These are phyloP conservation scores for Archaeoteleia sp. DNA, from an alignment of 2,888 invertebrate species.

Conservation along the genomic window DNA sequence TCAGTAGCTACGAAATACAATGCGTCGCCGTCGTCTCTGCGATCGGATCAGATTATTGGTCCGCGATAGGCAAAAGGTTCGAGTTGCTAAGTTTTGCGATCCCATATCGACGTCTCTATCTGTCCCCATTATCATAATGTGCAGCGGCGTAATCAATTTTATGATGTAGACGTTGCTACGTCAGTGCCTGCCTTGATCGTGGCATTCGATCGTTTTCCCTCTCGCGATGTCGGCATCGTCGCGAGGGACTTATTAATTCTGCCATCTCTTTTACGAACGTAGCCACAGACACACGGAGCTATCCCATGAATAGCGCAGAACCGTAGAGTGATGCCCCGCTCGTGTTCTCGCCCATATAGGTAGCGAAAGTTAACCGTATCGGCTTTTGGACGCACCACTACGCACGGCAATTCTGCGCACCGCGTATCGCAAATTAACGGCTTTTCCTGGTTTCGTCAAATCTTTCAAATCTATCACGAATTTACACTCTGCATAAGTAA, in stretches of 20 bases:
- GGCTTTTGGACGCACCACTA: slow-evolving; percentile 55
- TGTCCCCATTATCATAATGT: slow-evolving; percentile 7
- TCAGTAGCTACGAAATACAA: no score
- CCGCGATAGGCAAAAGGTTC: no score
- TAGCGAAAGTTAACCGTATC: slow-evolving; percentile 72
- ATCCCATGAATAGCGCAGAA: slow-evolving; percentile 29
- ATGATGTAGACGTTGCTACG: background rate
- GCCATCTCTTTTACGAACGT: slow-evolving; percentile 6
- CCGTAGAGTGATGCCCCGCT: slow-evolving; percentile 59
- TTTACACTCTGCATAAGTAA: no score
- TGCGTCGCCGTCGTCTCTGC: no score
- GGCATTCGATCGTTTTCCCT: slow-evolving; percentile 34
- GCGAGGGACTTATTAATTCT: slow-evolving; percentile 31
- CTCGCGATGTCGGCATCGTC: slow-evolving; percentile 4
- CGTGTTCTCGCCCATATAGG: slow-evolving; percentile 71
- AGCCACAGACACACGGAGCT: slow-evolving; percentile 11
- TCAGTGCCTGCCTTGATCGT: slow-evolving; percentile 34
- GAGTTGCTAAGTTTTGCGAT: no score
- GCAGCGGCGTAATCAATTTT: background rate
- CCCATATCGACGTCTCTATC: slow-evolving; percentile 4
- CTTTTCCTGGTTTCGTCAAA: slow-evolving; percentile 40
- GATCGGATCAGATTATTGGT: no score
- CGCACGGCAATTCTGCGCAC: slow-evolving; percentile 24
- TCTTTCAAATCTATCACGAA: background rate
- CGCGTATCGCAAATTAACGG: slow-evolving; percentile 17